Evolutionary conservation across 2,888 invertebrate genomes (phyloP), one percentile per base, ranked within the genome.

Genomic region (Oscheius sp.): DNA sequence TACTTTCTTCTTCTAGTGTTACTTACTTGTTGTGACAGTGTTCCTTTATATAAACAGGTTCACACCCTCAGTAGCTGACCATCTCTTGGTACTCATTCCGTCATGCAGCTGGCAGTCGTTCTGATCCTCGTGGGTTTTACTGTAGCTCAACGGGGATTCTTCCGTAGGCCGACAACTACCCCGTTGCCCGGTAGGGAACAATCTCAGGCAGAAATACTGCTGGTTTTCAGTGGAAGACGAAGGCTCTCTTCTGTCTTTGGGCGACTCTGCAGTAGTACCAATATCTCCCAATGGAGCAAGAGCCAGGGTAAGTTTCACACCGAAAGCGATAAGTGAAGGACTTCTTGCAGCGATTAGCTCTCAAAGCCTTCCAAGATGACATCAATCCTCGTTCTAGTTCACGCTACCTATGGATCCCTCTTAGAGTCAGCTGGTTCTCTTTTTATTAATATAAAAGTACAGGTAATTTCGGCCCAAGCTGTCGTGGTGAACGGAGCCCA

Each of bases 341-440:
- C 1, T 21, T 9, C 23, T 75, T 74, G 16, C 61, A 80, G 80
- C 63, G 78, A 23, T 59, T 80, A 5, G 69, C 76, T 0, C 75
- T 75, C 74, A 77, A 73, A 64, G 75, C 78, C 0, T 80, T 80
- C 66, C 68, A 76, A 45, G 74, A 76, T 9, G 80, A 80, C 25
- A 73, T 80, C 69, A 80, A 80, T 55, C 59, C 76, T 25, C 45
- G 80, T 56, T 73, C 75, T 21, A 72, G 70, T n/a, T 41, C 59
- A 0, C 74, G 73, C 46, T 70, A 43, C 69, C 76, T 75, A 76
- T 78, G 77, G 76, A 70, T 80, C 12, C 80, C 80, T 12, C 16
- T 78, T 29, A 78, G 74, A 58, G 78, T 80, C n/a, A 21, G 41
- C n/a, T n/a, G n/a, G n/a, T n/a, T n/a, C n/a, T n/a, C n/a, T n/a